Percentiles rank a stretch among this genome's conserved stretches.
Conservation (phyloP, 1,140 invertebrate genomes). For the Euschistus heros region DNA sequence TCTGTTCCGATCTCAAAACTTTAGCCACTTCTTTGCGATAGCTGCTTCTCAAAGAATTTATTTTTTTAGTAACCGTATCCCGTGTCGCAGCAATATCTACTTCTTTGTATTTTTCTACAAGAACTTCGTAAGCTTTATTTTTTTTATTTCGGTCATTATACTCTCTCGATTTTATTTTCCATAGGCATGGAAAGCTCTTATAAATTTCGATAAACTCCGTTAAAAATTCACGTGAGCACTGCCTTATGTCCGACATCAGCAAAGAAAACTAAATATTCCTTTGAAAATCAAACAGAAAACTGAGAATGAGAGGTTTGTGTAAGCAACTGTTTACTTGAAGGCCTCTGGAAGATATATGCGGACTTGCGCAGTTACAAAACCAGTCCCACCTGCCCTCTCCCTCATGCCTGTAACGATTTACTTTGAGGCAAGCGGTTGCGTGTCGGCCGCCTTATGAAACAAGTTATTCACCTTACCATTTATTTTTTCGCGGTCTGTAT, state of each 20-base stretch:
- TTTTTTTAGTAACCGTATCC: constrained; percentile 24
- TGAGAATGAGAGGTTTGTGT: too few relatives aligned
- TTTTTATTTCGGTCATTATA: constrained; percentile 21
- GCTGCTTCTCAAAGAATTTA: constrained; percentile 18
- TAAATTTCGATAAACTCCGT: constrained; percentile 22
- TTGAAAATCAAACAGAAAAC: too few relatives aligned
- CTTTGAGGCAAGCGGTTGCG: too few relatives aligned
- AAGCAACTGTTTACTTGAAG: too few relatives aligned
- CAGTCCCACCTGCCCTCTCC: too few relatives aligned
- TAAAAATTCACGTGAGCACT: background rate
- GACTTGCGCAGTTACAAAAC: too few relatives aligned
- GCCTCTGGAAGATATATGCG: too few relatives aligned
- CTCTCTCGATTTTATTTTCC: constrained; percentile 20
- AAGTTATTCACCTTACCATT: too few relatives aligned
- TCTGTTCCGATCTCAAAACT: background rate
- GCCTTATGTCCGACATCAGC: background rate
- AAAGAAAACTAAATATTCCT: too few relatives aligned
- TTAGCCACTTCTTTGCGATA: background rate
- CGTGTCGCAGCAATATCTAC: constrained; percentile 16
- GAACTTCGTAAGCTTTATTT: constrained; percentile 24
- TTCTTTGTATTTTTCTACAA: constrained; percentile 25
- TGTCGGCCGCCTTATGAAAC: too few relatives aligned
- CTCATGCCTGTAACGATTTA: too few relatives aligned
- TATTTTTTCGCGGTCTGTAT: too few relatives aligned
- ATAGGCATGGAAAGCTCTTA: constrained; percentile 18